phyloP scores from a whole-genome alignment of 2,888 invertebrate genomes.

The Crematogaster levior region DNA sequence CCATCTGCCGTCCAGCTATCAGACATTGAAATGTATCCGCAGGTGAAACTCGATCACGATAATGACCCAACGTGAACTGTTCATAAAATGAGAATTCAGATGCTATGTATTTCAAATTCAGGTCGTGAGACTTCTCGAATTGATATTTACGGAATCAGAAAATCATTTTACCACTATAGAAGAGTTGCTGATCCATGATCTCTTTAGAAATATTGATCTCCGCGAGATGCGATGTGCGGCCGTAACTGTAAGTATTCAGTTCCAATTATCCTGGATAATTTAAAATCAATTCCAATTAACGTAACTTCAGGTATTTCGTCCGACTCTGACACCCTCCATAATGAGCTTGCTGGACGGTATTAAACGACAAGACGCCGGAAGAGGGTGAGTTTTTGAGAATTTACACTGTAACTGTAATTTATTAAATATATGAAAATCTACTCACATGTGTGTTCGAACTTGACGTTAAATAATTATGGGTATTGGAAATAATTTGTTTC shows the following conservation, averaged over 20 bases:
- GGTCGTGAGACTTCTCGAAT: conserved; percentile 92
- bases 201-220: conserved; percentile 95
- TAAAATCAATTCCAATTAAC: not conserved
- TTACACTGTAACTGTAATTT: not conserved
- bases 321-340: conserved; percentile 81
- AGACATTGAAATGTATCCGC: conserved; percentile 90
- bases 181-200: conserved; percentile 93
- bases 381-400: conserved; percentile 75
- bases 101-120: conserved; percentile 78
- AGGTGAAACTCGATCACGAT: conserved; percentile 86
- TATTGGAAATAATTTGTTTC: conserved; percentile 70
- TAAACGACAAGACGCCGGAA: conserved; percentile 78
- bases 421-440: conserved; percentile 4
- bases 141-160: conserved; percentile 91
- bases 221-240: conserved; percentile 95
- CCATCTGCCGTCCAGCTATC: conserved; percentile 91
- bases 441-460: not conserved
- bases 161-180: conserved; percentile 91
- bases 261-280: not conserved
- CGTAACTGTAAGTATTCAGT: conserved; percentile 88
- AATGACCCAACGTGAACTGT: not conserved
- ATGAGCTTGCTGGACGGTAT: conserved; percentile 82
- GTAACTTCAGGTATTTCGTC: conserved; percentile 83
- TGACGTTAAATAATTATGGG: conserved; percentile 39
- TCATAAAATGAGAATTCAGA: not conserved